Percentiles rank a stretch among this genome's conserved stretches.
Evolutionary conservation across 2,888 invertebrate species (phyloP).

Genomic region (Operophtera brumata): DNA sequence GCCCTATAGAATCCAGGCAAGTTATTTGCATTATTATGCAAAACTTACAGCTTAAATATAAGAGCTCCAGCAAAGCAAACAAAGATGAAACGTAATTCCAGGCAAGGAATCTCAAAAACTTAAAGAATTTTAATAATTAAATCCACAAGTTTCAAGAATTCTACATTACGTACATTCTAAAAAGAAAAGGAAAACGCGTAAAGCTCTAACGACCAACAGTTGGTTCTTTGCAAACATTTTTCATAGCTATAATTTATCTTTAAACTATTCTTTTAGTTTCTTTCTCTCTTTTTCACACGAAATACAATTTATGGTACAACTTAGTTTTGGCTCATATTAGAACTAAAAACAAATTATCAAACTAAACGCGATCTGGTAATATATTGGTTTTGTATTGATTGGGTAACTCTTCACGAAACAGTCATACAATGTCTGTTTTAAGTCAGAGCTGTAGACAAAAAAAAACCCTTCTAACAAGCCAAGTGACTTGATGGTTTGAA

Average conservation of each 20-base stretch:
- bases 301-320: slow-evolving; percentile 50
- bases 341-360: neutral
- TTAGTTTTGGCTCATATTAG: slow-evolving; percentile 27
- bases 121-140: slow-evolving; percentile 28
- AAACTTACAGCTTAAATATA: slow-evolving; percentile 15
- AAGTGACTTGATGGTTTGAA: too few species aligned
- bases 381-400: too few species aligned
- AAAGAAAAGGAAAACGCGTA: slow-evolving; percentile 14
- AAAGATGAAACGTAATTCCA: slow-evolving; percentile 15
- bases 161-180: slow-evolving; percentile 18
- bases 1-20: neutral
- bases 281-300: slow-evolving; percentile 36
- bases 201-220: slow-evolving; percentile 20
- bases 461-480: too few species aligned
- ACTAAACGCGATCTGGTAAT: neutral
- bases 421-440: too few species aligned
- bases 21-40: slow-evolving; percentile 8
- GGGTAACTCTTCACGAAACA: too few species aligned
- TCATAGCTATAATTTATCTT: slow-evolving; percentile 38
- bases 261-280: slow-evolving; percentile 39
- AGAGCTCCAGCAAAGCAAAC: slow-evolving; percentile 14
- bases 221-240: slow-evolving; percentile 29
- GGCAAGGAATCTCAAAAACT: slow-evolving; percentile 17
- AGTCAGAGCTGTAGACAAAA: too few species aligned
- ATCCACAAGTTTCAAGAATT: slow-evolving; percentile 14